These are phyloP conservation scores for Barypeithes pellucidus DNA, from an alignment of 2,888 invertebrate species.

Conservation along the genomic window DNA sequence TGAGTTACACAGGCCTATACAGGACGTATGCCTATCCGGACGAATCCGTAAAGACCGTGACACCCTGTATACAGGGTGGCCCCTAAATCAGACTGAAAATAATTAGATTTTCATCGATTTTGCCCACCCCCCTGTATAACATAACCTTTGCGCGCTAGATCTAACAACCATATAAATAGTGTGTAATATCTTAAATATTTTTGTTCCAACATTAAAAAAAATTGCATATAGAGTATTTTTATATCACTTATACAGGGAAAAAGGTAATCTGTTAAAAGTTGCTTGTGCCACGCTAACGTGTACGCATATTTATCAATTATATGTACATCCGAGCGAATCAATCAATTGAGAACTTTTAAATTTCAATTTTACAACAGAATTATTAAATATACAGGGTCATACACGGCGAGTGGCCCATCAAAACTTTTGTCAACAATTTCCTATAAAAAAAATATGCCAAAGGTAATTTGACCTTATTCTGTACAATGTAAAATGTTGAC, in stretches of 20 bases:
- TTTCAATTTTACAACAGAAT: too few relatives aligned
- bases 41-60: background rate
- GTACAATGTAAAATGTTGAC: too few relatives aligned
- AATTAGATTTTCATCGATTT: background rate
- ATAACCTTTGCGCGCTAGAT: constrained; percentile 34
- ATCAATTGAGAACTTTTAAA: too few relatives aligned
- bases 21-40: background rate
- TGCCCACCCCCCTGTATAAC: constrained; percentile 22
- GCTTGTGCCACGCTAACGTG: background rate
- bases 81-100: background rate
- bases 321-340: too few relatives aligned
- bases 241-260: constrained; percentile 51
- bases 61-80: background rate
- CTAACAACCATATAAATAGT: constrained; percentile 54
- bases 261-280: constrained; percentile 35
- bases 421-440: too few relatives aligned
- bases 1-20: constrained; percentile 26
- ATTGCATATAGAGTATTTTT: constrained; percentile 50
- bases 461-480: too few relatives aligned
- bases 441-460: too few relatives aligned
- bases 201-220: constrained; percentile 51
- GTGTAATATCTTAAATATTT: constrained; percentile 49
- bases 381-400: too few relatives aligned
- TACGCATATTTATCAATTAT: too few relatives aligned
- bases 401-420: too few relatives aligned